Evolutionary conservation across 2,888 invertebrate species (phyloP).

Genomic region (Tridacna gigas): DNA sequence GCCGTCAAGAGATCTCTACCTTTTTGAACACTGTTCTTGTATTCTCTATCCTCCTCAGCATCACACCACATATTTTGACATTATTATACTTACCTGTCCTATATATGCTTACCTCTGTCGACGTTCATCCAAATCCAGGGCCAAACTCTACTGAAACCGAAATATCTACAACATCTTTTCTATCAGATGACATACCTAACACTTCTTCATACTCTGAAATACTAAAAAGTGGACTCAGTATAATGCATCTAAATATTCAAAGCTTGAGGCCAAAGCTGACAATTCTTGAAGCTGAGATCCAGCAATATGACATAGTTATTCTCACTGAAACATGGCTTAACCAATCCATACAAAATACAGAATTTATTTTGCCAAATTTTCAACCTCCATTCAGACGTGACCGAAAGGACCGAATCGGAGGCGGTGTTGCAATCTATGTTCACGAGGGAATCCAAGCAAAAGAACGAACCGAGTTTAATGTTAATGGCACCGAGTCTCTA

Average conservation of each 20-base stretch:
- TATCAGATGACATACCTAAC: background rate
- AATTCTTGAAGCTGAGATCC: conserved; percentile 24
- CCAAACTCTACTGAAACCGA: background rate
- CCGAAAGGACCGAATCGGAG: conserved; percentile 25
- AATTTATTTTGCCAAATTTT: conserved; percentile 25
- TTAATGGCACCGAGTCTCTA: conserved; percentile 26
- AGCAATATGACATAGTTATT: conserved; percentile 25
- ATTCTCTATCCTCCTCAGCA: background rate
- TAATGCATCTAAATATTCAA: conserved; percentile 13
- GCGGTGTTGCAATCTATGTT: conserved; percentile 42
- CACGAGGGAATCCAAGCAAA: conserved; percentile 6
- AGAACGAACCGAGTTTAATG: conserved; percentile 1
- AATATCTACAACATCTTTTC: background rate
- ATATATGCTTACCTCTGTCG: conserved; percentile 1
- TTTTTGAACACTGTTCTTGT: background rate
- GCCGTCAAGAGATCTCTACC: background rate
- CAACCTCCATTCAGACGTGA: conserved; percentile 21
- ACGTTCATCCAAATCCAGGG: conserved; percentile 12
- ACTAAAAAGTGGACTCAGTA: background rate
- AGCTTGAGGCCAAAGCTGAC: conserved; percentile 5
- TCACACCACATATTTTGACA: background rate
- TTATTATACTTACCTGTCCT: background rate
- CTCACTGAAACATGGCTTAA: conserved; percentile 34
- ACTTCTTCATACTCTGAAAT: background rate
- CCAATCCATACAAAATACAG: background rate